Percentiles rank a stretch among this genome's conserved stretches.
Conservation (phyloP, 37 sponge, comb jelly and placozoan species). For the Ianthella basta region DNA sequence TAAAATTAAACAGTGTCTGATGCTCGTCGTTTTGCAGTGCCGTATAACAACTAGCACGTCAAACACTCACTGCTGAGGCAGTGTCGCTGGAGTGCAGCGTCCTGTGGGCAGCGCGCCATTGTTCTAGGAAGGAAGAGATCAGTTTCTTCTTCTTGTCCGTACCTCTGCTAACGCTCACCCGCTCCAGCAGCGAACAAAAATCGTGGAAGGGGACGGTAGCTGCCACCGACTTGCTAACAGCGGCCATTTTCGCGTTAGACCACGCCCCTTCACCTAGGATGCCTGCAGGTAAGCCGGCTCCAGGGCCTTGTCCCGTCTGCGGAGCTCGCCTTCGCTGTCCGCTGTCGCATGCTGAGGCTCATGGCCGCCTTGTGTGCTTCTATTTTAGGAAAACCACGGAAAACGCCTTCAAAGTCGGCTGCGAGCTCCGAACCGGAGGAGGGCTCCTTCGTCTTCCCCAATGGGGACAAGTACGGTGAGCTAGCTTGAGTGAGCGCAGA, state of each 20-base stretch:
- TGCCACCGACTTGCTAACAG: no score
- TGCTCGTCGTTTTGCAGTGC: no score
- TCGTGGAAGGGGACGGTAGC: slow-evolving; percentile 38
- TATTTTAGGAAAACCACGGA: no score
- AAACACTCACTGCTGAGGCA: no score
- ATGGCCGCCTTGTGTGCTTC: no score
- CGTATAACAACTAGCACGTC: no score
- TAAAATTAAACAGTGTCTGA: no score
- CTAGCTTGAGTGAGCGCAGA: neutral
- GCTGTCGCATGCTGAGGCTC: no score
- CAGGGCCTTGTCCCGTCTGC: no score
- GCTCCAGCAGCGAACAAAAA: slow-evolving; percentile 64
- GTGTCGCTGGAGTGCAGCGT: slow-evolving; percentile 39
- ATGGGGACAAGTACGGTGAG: slow-evolving; percentile 77
- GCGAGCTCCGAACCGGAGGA: neutral
- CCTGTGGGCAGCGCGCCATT: slow-evolving; percentile 67
- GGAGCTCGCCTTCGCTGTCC: no score
- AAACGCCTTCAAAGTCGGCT: neutral
- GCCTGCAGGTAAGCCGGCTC: no score
- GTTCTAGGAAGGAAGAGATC: slow-evolving; percentile 39
- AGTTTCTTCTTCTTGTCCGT: slow-evolving; percentile 72
- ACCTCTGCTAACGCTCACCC: slow-evolving; percentile 53
- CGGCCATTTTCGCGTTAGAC: neutral
- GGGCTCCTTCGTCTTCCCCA: slow-evolving; percentile 66
- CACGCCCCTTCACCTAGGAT: no score